Percentiles rank a stretch among this genome's conserved stretches.
Conservation (phyloP, 2,113 vertebrate genomes). For the Anolis carolinensis region DNA sequence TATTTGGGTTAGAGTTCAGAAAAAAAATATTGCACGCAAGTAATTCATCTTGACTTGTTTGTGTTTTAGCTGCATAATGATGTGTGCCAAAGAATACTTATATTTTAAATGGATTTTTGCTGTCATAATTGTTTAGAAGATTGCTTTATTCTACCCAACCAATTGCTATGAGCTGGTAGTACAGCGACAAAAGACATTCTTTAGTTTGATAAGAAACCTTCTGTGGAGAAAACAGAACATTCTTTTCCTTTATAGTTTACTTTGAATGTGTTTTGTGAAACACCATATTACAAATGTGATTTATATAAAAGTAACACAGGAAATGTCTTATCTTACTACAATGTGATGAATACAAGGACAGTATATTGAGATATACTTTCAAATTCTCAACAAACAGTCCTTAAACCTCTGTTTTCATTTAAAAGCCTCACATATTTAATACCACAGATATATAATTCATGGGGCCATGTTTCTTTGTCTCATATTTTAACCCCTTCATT, state of each 20-base stretch:
- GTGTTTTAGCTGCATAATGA: background rate
- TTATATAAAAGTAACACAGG: background rate
- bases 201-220: conserved; percentile 6
- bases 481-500: background rate
- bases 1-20: accelerated
- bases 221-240: background rate
- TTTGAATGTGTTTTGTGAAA: background rate
- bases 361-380: background rate
- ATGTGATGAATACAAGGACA: background rate
- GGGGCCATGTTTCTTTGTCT: background rate
- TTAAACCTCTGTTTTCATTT: background rate
- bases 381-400: background rate
- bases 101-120: conserved; percentile 41
- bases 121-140: conserved; percentile 41
- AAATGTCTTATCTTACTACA: background rate
- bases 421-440: background rate
- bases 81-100: conserved; percentile 13
- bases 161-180: background rate
- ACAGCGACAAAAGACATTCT: conserved; percentile 12
- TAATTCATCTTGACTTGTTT: background rate
- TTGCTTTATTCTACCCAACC: background rate
- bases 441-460: background rate
- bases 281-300: accelerated
- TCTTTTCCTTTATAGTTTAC: background rate
- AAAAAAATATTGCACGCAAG: accelerated